Evolutionary conservation across 2,888 invertebrate genomes (phyloP), one percentile per base, ranked within the genome.

Genomic region (Oscheius sp.): DNA sequence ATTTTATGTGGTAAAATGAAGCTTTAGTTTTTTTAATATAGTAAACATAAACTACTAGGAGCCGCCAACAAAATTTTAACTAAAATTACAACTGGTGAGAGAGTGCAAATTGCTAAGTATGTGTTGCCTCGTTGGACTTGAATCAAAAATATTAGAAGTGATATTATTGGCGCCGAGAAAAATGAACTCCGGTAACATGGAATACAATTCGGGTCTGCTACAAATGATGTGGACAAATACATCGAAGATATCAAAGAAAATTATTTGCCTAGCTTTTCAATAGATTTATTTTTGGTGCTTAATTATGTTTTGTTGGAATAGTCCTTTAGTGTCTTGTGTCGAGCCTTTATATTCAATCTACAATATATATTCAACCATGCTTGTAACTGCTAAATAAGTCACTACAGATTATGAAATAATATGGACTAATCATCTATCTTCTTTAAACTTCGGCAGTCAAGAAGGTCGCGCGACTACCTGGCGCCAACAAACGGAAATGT

Each of bases 361-460:
- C 96, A 68, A 98, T 90, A 85, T 91, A 91, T 79, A 98, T 93
- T 91, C 91, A 36, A 88, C 87, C 44, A 87, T 67, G 50, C 82
- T 80, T 17, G 76, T 71, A 17, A 86, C 73, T 1, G 85, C 85
- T 26, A 85, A 63, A 33, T 81, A 74, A 1, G 76, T 68, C 22
- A 81, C 69, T 12, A 82, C 83, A 49, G 79, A 68, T 20, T 74
- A 78, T 76, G 28, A 44, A 71, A 47, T 20, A 3, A 50, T 1
- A 14, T n/a, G n/a, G n/a, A n/a, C n/a, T n/a, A n/a, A n/a, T n/a
- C n/a, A n/a, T n/a, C n/a, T n/a, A n/a, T n/a, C n/a, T n/a, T n/a
- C n/a, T n/a, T n/a, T n/a, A n/a, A n/a, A n/a, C n/a, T n/a, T n/a
- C n/a, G n/a, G n/a, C n/a, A n/a, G n/a, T n/a, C n/a, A n/a, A n/a